phyloP scores from a whole-genome alignment of 2,888 invertebrate genomes.

The Antheraea assamensis region DNA sequence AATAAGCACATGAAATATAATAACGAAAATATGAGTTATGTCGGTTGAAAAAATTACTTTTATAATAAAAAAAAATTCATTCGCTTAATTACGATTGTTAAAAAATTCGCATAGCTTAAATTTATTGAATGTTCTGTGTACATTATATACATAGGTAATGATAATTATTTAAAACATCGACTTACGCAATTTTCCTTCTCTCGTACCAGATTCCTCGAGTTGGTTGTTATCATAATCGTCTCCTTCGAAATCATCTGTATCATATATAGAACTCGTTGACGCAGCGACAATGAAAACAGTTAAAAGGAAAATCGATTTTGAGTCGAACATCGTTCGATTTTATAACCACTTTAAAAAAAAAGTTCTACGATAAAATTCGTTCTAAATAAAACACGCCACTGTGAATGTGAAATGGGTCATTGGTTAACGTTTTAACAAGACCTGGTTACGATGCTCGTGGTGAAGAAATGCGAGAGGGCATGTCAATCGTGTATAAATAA shows the following conservation, averaged over 20 bases:
- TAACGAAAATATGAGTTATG: too few species aligned
- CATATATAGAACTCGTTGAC: slow-evolving; percentile 51
- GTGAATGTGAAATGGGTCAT: slow-evolving; percentile 32
- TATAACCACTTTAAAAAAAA: not conserved
- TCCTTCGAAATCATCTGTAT: slow-evolving; percentile 39
- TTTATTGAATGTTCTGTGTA: too few species aligned
- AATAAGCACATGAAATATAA: too few species aligned
- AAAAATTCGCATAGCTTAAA: slow-evolving; percentile 13
- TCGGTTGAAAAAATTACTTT: too few species aligned
- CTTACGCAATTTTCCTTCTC: slow-evolving; percentile 69
- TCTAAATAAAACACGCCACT: not conserved
- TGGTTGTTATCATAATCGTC: slow-evolving; percentile 39
- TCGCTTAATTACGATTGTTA: not conserved
- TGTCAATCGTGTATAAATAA: slow-evolving; percentile 63
- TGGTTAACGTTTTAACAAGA: slow-evolving; percentile 25
- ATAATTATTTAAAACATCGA: slow-evolving; percentile 21
- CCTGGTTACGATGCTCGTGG: slow-evolving; percentile 35
- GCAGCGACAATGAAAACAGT: slow-evolving; percentile 44
- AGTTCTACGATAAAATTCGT: not conserved
- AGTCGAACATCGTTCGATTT: slow-evolving; percentile 45
- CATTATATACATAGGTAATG: not conserved
- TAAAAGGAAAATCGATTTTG: slow-evolving; percentile 49
- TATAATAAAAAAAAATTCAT: too few species aligned
- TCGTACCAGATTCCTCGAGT: slow-evolving; percentile 35
- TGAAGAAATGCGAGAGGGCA: slow-evolving; percentile 54